These are phyloP conservation scores for Ctenoplectra terminalis DNA, from an alignment of 1,140 invertebrate genomes.

Conservation along the genomic window DNA sequence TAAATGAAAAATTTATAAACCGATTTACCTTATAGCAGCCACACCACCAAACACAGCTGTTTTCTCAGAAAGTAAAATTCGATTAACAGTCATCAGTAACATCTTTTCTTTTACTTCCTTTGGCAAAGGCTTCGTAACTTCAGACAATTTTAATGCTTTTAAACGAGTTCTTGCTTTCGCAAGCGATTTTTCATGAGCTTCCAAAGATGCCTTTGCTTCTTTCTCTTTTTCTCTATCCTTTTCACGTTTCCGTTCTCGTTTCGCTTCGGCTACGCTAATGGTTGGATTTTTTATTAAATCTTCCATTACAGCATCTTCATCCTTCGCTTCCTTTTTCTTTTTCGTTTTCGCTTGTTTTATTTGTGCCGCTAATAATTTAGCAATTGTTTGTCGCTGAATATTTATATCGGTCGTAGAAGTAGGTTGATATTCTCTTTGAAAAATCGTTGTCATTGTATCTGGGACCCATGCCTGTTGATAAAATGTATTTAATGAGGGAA, in stretches of 20 bases:
- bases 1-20: neutral
- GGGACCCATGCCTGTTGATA: slow-evolving; percentile 88
- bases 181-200: slow-evolving; percentile 84
- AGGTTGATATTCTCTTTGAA: slow-evolving; percentile 95
- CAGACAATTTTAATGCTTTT: slow-evolving; percentile 91
- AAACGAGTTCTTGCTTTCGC: slow-evolving; percentile 86
- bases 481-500: slow-evolving; percentile 14
- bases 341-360: slow-evolving; percentile 88
- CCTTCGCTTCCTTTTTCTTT: slow-evolving; percentile 80
- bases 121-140: slow-evolving; percentile 91
- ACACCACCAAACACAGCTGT: slow-evolving; percentile 88
- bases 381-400: slow-evolving; percentile 88
- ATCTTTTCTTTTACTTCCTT: slow-evolving; percentile 88
- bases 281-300: slow-evolving; percentile 80
- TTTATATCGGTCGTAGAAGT: slow-evolving; percentile 92
- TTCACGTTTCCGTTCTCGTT: slow-evolving; percentile 80
- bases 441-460: slow-evolving; percentile 91
- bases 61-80: slow-evolving; percentile 91
- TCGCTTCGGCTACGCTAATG: slow-evolving; percentile 80
- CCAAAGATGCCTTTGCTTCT: slow-evolving; percentile 84
- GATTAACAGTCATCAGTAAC: slow-evolving; percentile 88
- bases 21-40: slow-evolving; percentile 84
- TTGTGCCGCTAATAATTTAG: slow-evolving; percentile 90
- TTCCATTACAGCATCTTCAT: slow-evolving; percentile 80
- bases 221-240: slow-evolving; percentile 86